Conservation (phyloP, 2,888 invertebrate genomes). For the Campoplex capitator region DNA sequence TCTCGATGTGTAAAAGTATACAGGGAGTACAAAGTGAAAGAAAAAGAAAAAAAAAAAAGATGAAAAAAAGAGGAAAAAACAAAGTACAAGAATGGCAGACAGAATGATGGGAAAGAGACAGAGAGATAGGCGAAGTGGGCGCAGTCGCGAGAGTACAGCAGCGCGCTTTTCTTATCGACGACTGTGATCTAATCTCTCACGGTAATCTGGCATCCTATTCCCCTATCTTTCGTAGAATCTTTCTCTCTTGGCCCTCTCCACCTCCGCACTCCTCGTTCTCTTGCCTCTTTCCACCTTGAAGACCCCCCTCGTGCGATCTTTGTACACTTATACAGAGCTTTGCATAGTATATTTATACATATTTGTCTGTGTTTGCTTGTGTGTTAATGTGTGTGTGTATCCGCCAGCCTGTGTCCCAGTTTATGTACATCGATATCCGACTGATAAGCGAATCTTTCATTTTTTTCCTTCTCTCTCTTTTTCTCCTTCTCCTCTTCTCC, state of each 20-base stretch:
- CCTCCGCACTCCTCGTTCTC: slow-evolving; percentile 48
- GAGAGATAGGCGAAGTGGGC: slow-evolving; percentile 73
- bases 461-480: slow-evolving; percentile 38
- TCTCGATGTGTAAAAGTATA: slow-evolving; percentile 22
- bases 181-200: slow-evolving; percentile 81
- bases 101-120: slow-evolving; percentile 50
- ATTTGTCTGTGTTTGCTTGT: background rate
- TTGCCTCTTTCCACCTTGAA: slow-evolving; percentile 59
- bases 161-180: slow-evolving; percentile 76
- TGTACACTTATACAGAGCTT: background rate
- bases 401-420: slow-evolving; percentile 78
- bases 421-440: slow-evolving; percentile 81
- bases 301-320: slow-evolving; percentile 68
- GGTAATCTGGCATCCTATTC: slow-evolving; percentile 84
- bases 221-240: slow-evolving; percentile 81
- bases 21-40: slow-evolving; percentile 46
- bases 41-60: background rate
- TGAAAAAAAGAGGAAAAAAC: slow-evolving; percentile 23
- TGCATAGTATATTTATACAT: background rate
- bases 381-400: background rate
- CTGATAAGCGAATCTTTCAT: slow-evolving; percentile 73
- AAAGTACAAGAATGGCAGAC: slow-evolving; percentile 46
- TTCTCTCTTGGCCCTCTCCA: slow-evolving; percentile 50
- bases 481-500: background rate
- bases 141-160: slow-evolving; percentile 75